Evolutionary conservation across 2,888 invertebrate species (phyloP), one percentile per base, ranked within the genome.

Genomic region (Hydroisotoma schaefferi): DNA sequence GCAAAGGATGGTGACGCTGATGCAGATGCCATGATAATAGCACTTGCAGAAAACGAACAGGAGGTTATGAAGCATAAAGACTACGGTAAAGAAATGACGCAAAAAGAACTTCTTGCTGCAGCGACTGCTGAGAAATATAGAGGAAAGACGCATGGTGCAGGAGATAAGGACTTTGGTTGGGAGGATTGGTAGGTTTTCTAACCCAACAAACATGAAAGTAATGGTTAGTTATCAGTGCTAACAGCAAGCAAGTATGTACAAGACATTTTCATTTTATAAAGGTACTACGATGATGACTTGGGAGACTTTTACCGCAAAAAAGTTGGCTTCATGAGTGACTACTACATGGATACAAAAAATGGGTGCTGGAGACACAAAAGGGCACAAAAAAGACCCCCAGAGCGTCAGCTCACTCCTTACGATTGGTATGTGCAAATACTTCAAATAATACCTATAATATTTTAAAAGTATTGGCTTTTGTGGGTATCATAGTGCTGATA

Each of bases 321-420:
- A 15, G 46, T 23, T 8, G 46, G 46, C 4, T 46, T 46, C 25
- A 23, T 6, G 3, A 25, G 12, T 12, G 46, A 46, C 23, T 46
- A 23, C 25, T 46, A 46, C 15, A 46, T 46, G 46, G 46, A 46
- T 20, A 25, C 23, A 18, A 46, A 46, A 12, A 40, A 40, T 15
- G 20, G 20, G 5, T 40, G 33, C 33, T 33, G 33, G 33, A 8
- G 33, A 10, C 33, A 10, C 33, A 33, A 33, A 33, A 33, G 33
- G 15, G 8, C 33, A 10, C 33, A 33, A 33, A 33, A 8, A 8
- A 33, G 15, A 33, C 8, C 40, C n/a, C n/a, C n/a, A 20, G 57
- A 57, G 22, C 54, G 57, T 38, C 61, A 61, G 25, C 61, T 54
- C 43, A 54, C 61, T 1, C 61, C 61, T 20, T 61, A 61, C 37